Evolutionary conservation across 2,888 invertebrate genomes (phyloP), one percentile per base, ranked within the genome.

Genomic region (Eupithecia subumbrata): DNA sequence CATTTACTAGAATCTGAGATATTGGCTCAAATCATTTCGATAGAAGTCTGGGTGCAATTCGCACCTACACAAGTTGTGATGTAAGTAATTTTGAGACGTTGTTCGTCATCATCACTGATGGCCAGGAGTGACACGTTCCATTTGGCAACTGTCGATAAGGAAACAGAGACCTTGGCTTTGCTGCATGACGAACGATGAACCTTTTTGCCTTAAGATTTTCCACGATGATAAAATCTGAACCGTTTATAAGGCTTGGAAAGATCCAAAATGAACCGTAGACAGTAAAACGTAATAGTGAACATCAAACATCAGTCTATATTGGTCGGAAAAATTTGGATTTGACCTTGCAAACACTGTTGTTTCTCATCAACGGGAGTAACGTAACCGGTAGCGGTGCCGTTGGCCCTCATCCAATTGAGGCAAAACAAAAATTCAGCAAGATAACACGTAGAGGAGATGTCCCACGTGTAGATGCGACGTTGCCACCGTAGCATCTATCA

Each of bases 401-500:
- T 92, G 92, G 92, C 91, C 79, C 77, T 40, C 72, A 70, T 88
- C 92, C 92, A 92, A 88, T 82, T 82, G 84, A 85, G 87, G 84
- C 87, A 86, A 85, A 87, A 88, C 87, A 87, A 86, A 90, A 88
- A 89, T 88, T 68, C 83, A 73, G 71, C 82, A 83, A 85, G 87
- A 86, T 86, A 86, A 84, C 84, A 86, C 84, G 84, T 84, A 85
- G 84, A 84, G 85, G 84, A 84, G 85, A 84, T 84, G 84, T 79
- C 80, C 78, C 81, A 82, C 84, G 85, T 85, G 85, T 87, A 84
- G 84, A 84, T 82, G 83, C 80, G 81, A 78, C 78, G 76, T 80
- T 83, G 82, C 82, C 83, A 82, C 84, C 81, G 88, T 89, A 87
- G 86, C 89, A 90, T 90, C 89, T 90, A 90, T 90, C 89, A 90